Evolutionary conservation across 2,888 invertebrate species (phyloP).

Genomic region (Eustalomyia histrio): DNA sequence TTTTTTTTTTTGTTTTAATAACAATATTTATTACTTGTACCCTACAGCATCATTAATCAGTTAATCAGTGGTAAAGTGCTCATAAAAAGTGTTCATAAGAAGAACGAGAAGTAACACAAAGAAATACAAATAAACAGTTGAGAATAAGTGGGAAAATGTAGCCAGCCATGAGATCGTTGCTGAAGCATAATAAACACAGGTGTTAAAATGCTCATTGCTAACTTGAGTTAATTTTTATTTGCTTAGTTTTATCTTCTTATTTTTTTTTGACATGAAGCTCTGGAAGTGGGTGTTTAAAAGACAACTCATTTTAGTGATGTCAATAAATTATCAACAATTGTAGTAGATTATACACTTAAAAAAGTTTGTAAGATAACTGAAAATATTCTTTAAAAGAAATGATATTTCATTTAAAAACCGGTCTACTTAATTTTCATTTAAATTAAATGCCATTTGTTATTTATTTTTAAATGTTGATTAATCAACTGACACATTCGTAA

Average conservation of each 20-base stretch:
- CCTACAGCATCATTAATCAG: constrained; percentile 27
- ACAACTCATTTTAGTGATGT: neutral
- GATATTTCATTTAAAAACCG: too few species aligned
- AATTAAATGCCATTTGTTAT: too few species aligned
- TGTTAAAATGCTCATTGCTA: neutral
- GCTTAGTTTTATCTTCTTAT: neutral
- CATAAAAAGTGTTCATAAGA: neutral
- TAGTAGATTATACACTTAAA: too few species aligned
- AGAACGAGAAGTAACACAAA: neutral
- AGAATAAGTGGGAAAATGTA: neutral
- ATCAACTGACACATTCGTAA: too few species aligned
- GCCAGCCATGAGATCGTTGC: neutral
- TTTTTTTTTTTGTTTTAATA: neutral
- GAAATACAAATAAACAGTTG: neutral
- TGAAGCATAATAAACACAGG: neutral
- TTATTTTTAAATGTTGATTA: too few species aligned
- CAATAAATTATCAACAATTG: neutral
- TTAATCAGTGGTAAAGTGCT: neutral
- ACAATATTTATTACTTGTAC: constrained; percentile 26
- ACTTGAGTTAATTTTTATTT: neutral
- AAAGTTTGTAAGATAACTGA: too few species aligned
- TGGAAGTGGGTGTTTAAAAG: neutral
- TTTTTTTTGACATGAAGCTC: neutral
- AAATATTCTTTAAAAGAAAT: too few species aligned
- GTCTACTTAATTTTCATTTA: too few species aligned